These are phyloP conservation scores for Drosophila sechellia DNA, from an alignment of 1,140 invertebrate genomes.

Conservation along the genomic window DNA sequence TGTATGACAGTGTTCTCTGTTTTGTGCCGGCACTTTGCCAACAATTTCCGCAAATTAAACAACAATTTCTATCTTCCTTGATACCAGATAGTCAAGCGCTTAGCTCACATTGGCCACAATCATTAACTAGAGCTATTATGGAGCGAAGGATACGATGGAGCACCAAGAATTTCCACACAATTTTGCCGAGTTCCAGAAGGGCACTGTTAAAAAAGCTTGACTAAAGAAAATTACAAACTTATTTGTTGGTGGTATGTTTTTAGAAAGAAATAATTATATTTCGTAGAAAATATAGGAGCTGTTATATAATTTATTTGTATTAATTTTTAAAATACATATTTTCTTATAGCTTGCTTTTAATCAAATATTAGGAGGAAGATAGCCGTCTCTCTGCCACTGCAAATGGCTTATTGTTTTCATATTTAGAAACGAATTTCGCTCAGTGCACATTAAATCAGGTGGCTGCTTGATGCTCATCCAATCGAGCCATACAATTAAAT, in stretches of 20 bases:
- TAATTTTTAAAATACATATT: neutral
- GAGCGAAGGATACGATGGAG: constrained; percentile 52
- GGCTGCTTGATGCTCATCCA: constrained; percentile 47
- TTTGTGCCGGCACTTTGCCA: constrained; percentile 50
- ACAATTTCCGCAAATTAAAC: constrained; percentile 81
- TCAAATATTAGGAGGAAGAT: too few species aligned
- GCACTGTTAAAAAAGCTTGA: neutral
- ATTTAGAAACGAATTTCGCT: neutral
- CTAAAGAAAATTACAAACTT: too few species aligned
- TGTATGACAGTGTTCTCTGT: too few species aligned
- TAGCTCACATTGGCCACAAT: constrained; percentile 69
- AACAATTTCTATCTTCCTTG: constrained; percentile 75
- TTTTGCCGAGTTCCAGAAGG: neutral
- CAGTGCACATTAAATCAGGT: constrained; percentile 30
- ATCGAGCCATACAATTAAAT: constrained; percentile 72
- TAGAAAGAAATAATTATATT: too few species aligned
- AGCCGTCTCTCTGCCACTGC: too few species aligned
- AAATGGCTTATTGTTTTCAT: neutral
- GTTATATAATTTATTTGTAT: too few species aligned
- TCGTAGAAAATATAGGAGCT: too few species aligned
- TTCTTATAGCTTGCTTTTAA: too few species aligned
- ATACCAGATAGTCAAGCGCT: constrained; percentile 63
- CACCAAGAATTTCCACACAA: constrained; percentile 27
- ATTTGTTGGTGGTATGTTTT: too few species aligned
- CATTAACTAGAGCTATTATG: constrained; percentile 75